phyloP scores from a whole-genome alignment of 2,888 invertebrate genomes.

The Eudemis profundana region DNA sequence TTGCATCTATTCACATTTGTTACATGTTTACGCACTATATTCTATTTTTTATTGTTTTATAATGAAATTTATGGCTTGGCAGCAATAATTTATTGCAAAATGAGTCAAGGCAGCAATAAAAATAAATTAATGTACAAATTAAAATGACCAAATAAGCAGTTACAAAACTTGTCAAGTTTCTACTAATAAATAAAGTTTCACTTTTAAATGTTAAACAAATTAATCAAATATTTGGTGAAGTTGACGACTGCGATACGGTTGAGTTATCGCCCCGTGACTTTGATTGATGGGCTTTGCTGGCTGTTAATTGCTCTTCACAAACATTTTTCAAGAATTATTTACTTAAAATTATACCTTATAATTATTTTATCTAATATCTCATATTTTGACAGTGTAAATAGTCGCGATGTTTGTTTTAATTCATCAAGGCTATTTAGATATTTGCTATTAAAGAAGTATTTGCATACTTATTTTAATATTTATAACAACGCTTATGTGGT shows the following conservation, averaged over 20 bases:
- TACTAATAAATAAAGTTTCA: constrained; percentile 44
- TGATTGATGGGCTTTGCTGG: constrained; percentile 52
- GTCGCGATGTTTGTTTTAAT: constrained; percentile 13
- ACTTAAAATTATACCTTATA: constrained; percentile 30
- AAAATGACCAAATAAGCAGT: constrained; percentile 40
- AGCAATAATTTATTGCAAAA: constrained; percentile 35
- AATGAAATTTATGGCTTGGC: constrained; percentile 29
- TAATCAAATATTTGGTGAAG: constrained; percentile 46
- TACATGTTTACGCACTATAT: constrained; percentile 28
- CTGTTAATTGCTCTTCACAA: constrained; percentile 51
- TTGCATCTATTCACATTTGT: constrained; percentile 30
- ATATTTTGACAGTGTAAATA: constrained; percentile 37
- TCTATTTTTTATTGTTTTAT: constrained; percentile 22
- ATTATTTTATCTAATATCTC: constrained; percentile 32
- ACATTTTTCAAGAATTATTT: constrained; percentile 44
- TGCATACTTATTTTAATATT: constrained; percentile 27
- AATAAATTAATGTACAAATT: constrained; percentile 37
- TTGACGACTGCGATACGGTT: constrained; percentile 50
- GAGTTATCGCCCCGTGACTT: constrained; percentile 55
- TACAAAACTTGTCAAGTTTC: constrained; percentile 36
- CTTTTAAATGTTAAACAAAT: constrained; percentile 44
- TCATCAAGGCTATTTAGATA: constrained; percentile 15
- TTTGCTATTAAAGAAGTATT: constrained; percentile 27
- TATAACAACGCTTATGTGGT: not conserved
- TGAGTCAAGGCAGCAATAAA: constrained; percentile 37